Base-by-base conservation (phyloP, 2,797 vertebrate genomes). In the Hippopotamyrus pictus region DNA sequence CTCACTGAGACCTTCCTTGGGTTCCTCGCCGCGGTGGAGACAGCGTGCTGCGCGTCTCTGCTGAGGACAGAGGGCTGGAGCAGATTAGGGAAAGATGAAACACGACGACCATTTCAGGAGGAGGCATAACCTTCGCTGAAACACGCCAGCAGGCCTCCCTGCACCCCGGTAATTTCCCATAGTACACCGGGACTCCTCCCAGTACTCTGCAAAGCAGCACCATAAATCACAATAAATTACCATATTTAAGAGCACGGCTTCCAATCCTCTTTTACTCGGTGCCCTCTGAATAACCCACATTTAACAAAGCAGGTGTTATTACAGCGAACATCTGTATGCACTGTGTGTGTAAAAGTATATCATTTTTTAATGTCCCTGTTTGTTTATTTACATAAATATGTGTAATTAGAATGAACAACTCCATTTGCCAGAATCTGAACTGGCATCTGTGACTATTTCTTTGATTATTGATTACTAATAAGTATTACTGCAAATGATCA, bases 1-100 rank as follows among this genome's bases (percentile, higher is more conserved):
- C 92, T 93, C 93, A 91, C 86, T 53, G 88, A 69, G 19, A 44
- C 12, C 12, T 22, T 83, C 33, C 53, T 82, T 65, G 19, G 89
- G 12, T 62, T 65, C 14, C 50, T 50, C 53, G 44, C 76, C 11
- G 17, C 17, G 17, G 19, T 51, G 14, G 83, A n/a, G 79, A 22
- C 6, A 9, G 41, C 7, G 7, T 51, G 19, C 88, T 3, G 51
- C 33, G 89, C 53, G 91, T 93, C 94, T 93, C 92, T 94, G 94
- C 94, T 94, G 94, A 95, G 93, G 93, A 93, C 93, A 94, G 94
- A 94, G 94, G 94, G 93, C 92, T 90, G 37, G 91, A 90, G 92
- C 86, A 46, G 89, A 92, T 91, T 91, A 92, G 86, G 89, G 88
- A 90, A 92, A 93, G 93, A 95, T 94, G 93, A 94, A 95, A 95